Evolutionary conservation across 1,140 invertebrate genomes (phyloP).

Genomic region (Eurosta solidaginis): DNA sequence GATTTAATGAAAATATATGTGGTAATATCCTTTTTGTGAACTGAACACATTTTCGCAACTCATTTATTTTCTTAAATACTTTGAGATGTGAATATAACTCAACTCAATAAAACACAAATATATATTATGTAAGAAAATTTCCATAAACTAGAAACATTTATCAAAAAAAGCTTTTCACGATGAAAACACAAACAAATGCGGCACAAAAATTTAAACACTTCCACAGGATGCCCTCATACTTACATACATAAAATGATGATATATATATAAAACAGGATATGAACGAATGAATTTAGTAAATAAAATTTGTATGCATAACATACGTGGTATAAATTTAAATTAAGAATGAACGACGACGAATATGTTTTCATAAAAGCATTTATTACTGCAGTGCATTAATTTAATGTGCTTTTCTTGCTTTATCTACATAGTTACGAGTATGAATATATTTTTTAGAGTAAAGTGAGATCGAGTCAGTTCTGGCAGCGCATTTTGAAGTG

Average conservation of each 20-base stretch:
- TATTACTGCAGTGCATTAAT: constrained; percentile 25
- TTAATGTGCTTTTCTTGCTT: not conserved
- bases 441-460: no score
- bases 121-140: not conserved
- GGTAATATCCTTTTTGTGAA: not conserved
- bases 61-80: constrained; percentile 13
- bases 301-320: constrained; percentile 27
- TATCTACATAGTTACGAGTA: not conserved
- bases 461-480: not conserved
- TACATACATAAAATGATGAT: no score
- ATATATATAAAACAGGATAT: constrained; percentile 10
- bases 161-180: not conserved
- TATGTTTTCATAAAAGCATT: constrained; percentile 20
- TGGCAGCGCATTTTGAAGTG: not conserved
- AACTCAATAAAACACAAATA: not conserved
- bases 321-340: constrained; percentile 27
- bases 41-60: constrained; percentile 3
- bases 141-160: constrained; percentile 19
- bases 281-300: constrained; percentile 25
- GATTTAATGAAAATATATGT: constrained; percentile 7
- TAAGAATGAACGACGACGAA: constrained; percentile 15
- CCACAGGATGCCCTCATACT: constrained; percentile 8
- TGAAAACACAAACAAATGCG: not conserved
- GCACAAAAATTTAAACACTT: constrained; percentile 19
- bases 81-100: not conserved